These are phyloP conservation scores for Alloscopus bannaensis DNA, from an alignment of 2,888 invertebrate genomes.

Conservation along the genomic window DNA sequence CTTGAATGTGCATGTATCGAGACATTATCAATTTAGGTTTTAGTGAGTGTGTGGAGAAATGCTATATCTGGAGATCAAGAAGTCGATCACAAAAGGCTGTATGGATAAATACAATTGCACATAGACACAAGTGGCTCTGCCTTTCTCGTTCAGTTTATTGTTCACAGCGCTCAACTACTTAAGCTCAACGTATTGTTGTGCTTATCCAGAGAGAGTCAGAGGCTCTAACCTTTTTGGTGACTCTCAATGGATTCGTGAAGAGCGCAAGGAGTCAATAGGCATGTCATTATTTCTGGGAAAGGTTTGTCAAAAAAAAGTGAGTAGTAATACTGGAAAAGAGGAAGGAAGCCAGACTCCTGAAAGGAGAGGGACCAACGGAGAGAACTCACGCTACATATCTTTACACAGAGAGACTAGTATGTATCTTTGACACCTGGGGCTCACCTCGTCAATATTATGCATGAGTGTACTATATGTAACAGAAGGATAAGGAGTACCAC, in stretches of 20 bases:
- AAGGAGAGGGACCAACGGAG: too few species aligned
- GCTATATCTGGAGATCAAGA: conserved; percentile 57
- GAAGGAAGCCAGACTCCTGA: conserved; percentile 44
- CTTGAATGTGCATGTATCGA: too few species aligned
- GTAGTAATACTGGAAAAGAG: conserved; percentile 52
- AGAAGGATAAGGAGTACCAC: too few species aligned
- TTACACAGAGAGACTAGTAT: conserved; percentile 43
- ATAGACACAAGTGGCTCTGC: conserved; percentile 5
- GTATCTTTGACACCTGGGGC: conserved; percentile 67
- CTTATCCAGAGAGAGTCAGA: conserved; percentile 2
- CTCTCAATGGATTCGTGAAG: too few species aligned
- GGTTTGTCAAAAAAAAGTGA: conserved; percentile 61
- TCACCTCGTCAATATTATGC: conserved; percentile 1
- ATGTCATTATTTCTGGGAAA: conserved; percentile 65
- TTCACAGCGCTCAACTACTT: too few species aligned
- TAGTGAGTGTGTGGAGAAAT: too few species aligned
- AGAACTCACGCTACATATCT: too few species aligned
- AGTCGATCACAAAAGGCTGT: conserved; percentile 50
- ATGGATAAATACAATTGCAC: conserved; percentile 13
- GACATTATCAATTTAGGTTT: too few species aligned
- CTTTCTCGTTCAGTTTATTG: too few species aligned
- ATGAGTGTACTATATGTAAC: conserved; percentile 5
- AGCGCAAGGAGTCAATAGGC: conserved; percentile 22
- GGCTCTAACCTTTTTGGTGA: conserved; percentile 54
- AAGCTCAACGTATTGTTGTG: too few species aligned